phyloP scores from a whole-genome alignment of 2,888 invertebrate species.

The Thera britannica region DNA sequence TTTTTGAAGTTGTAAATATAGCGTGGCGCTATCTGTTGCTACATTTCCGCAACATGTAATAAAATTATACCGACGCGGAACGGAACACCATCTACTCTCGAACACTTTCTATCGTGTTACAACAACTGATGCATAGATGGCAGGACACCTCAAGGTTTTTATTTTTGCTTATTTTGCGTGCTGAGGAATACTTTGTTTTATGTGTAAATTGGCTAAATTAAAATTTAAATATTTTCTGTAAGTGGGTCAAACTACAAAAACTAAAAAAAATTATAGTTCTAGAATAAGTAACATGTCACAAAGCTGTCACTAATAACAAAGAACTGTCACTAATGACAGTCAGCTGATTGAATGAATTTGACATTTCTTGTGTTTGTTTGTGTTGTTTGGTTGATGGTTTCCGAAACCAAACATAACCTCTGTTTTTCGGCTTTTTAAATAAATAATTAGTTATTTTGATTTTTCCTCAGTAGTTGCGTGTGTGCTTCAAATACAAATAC shows the following conservation, averaged over 20 bases:
- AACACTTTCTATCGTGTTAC: neutral
- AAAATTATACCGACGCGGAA: too few species aligned
- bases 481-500: slow-evolving; percentile 4
- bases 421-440: slow-evolving; percentile 33
- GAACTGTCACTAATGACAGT: slow-evolving; percentile 4
- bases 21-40: too few species aligned
- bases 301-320: neutral
- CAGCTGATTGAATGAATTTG: slow-evolving; percentile 14
- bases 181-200: too few species aligned
- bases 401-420: slow-evolving; percentile 41
- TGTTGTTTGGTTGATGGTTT: slow-evolving; percentile 21
- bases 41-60: too few species aligned
- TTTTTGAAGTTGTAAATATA: too few species aligned
- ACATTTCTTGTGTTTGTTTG: neutral
- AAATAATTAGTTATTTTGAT: neutral
- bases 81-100: too few species aligned
- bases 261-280: too few species aligned
- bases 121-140: neutral
- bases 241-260: too few species aligned
- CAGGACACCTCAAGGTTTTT: neutral
- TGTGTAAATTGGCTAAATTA: too few species aligned
- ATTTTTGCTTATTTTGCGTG: too few species aligned
- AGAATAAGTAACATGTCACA: too few species aligned
- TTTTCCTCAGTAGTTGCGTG: slow-evolving; percentile 1
- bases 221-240: too few species aligned